Evolutionary conservation across 2,888 invertebrate genomes (phyloP), one percentile per base, ranked within the genome.

Genomic region (Heliconius charithonia): DNA sequence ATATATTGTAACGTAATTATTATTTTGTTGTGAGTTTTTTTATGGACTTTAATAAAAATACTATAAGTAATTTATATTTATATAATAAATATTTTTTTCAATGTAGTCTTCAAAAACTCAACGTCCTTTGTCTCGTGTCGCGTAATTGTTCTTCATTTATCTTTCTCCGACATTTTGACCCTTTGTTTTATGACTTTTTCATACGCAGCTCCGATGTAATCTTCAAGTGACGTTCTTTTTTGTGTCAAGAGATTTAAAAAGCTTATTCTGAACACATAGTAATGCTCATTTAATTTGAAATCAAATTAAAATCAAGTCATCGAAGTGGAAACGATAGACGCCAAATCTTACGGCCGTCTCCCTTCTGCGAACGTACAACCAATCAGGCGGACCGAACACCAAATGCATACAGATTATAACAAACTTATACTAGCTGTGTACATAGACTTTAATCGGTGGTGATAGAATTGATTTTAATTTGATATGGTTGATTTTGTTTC

Each of bases 361-460:
- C 87, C 87, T 86, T 85, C 87, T 85, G 86, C 87, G 86, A 87
- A 86, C 86, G 87, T 87, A 88, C 87, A 84, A 88, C 92, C 93
- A 93, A 93, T 93, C 93, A 93, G 90, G 89, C 89, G 86, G 81
- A 81, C 80, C 81, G 88, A 83, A 91, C 88, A 83, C 82, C 82
- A 80, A 82, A 84, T 85, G 93, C 91, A 94, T 94, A 94, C 91
- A 91, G 90, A 94, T 91, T 82, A 83, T 82, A 69, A 79, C 84
- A 81, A 85, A 70, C 65, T 78, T 82, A 80, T 45, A 27, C 67
- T 29, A 77, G 59, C 77, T 29, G 65, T n/a, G 66, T 29, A 51
- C 75, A 13, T 77, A 79, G 78, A 25, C 79, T 82, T 81, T 86
- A 86, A 77, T 56, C 1, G 45, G 6, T 75, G 2, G 69, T 9